Percentiles rank a stretch among this genome's conserved stretches.
Evolutionary conservation across 2,797 vertebrate genomes (phyloP).

Genomic region (Luscinia luscinia): DNA sequence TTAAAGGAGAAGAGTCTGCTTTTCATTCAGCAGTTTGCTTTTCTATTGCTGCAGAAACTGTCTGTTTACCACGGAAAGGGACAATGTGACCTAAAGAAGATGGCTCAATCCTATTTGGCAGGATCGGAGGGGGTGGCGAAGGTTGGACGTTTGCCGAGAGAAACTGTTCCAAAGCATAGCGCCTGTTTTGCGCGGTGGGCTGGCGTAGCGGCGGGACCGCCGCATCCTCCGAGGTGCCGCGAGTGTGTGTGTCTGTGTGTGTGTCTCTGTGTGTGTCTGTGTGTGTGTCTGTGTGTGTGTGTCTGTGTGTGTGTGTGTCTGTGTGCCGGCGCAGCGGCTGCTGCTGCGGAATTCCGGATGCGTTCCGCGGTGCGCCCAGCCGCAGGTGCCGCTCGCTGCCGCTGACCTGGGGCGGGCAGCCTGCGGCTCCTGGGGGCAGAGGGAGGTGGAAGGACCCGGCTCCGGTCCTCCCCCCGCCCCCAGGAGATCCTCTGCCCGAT

Average conservation of each 20-base stretch:
- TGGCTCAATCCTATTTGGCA: slow-evolving; percentile 29
- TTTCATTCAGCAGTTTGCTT: slow-evolving; percentile 7
- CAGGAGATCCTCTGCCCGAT: slow-evolving; percentile 80
- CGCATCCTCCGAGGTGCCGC: slow-evolving; percentile 55
- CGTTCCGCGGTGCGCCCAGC: slow-evolving; percentile 67
- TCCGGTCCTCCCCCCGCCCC: slow-evolving; percentile 67
- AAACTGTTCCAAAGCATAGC: slow-evolving; percentile 34
- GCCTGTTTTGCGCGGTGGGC: slow-evolving; percentile 30
- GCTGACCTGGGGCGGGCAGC: slow-evolving; percentile 74
- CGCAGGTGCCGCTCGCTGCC: slow-evolving; percentile 55
- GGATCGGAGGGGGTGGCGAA: not conserved
- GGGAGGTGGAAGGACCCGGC: slow-evolving; percentile 86
- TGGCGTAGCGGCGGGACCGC: slow-evolving; percentile 36
- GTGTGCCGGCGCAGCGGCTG: slow-evolving; percentile 53
- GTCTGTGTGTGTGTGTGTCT: slow-evolving; percentile 1
- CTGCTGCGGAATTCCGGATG: slow-evolving; percentile 59
- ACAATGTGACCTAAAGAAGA: slow-evolving; percentile 31
- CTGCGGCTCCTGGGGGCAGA: slow-evolving; percentile 78
- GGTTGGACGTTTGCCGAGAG: slow-evolving; percentile 35
- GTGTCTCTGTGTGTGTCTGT: slow-evolving; percentile 18
- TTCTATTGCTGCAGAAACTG: slow-evolving; percentile 19
- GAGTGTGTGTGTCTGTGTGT: slow-evolving; percentile 35
- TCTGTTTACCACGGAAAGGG: not conserved
- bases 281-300: slow-evolving; percentile 18
- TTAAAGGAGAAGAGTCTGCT: slow-evolving; percentile 28